These are phyloP conservation scores for Druon quercuslanigerum DNA, from an alignment of 1,140 invertebrate genomes.

Conservation along the genomic window DNA sequence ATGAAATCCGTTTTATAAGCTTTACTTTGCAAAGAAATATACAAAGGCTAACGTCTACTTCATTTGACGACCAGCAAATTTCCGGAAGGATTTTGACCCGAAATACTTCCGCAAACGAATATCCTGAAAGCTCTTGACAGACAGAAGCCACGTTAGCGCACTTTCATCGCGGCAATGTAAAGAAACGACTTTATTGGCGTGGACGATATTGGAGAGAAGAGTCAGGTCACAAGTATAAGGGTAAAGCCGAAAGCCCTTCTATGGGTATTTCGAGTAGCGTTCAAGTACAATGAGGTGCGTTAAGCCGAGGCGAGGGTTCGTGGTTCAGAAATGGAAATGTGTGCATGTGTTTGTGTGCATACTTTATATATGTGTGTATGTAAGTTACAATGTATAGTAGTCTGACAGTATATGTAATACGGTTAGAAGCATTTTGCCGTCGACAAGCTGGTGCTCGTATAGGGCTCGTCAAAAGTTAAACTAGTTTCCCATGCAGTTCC, in stretches of 20 bases:
- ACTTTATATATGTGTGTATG: too few relatives aligned
- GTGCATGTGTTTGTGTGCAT: too few relatives aligned
- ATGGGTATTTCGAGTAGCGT: slow-evolving; percentile 19
- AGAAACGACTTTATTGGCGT: slow-evolving; percentile 30
- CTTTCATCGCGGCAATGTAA: slow-evolving; percentile 19
- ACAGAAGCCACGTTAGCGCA: slow-evolving; percentile 14
- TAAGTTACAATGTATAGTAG: too few relatives aligned
- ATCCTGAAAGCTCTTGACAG: slow-evolving; percentile 26
- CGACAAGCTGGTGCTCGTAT: too few relatives aligned
- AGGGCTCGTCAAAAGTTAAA: too few relatives aligned
- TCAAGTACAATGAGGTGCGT: slow-evolving; percentile 8
- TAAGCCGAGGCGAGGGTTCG: too few relatives aligned
- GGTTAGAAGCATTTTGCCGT: too few relatives aligned
- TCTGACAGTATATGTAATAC: too few relatives aligned
- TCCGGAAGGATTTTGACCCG: neutral
- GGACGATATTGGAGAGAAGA: slow-evolving; percentile 4
- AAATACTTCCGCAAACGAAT: slow-evolving; percentile 22
- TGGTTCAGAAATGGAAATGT: too few relatives aligned
- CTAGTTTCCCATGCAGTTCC: too few relatives aligned
- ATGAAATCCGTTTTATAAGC: too few relatives aligned
- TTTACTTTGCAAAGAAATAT: neutral
- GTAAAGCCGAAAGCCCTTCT: neutral
- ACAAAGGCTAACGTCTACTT: neutral
- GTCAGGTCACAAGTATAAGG: slow-evolving; percentile 25
- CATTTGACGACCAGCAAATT: neutral